phyloP scores from a whole-genome alignment of 2,888 invertebrate species.

The Pheosia gnoma region DNA sequence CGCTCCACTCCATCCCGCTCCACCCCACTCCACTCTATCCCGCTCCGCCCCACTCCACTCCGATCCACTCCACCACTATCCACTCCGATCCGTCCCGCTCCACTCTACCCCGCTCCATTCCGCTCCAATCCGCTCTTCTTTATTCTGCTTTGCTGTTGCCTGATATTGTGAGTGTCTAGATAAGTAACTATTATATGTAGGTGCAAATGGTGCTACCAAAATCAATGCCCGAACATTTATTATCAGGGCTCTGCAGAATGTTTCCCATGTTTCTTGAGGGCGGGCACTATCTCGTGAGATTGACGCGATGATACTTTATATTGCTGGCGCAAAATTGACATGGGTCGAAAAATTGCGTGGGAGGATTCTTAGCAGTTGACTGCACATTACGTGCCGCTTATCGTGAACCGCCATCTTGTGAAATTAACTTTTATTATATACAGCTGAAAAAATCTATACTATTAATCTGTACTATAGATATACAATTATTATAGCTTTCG shows the following conservation, averaged over 20 bases:
- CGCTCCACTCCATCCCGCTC: too few relatives aligned
- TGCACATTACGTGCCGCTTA: not conserved
- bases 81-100: too few relatives aligned
- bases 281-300: constrained; percentile 13
- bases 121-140: too few relatives aligned
- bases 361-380: not conserved
- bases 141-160: too few relatives aligned
- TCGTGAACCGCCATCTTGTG: not conserved
- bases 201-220: too few relatives aligned
- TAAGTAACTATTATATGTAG: too few relatives aligned
- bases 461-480: not conserved
- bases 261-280: constrained; percentile 12
- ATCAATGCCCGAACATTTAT: not conserved
- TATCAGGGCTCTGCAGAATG: not conserved
- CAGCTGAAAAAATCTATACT: not conserved
- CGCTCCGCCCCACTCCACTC: too few relatives aligned
- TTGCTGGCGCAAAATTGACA: constrained; percentile 21
- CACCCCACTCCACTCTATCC: too few relatives aligned
- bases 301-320: constrained; percentile 24
- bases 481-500: too few relatives aligned
- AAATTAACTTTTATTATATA: not conserved
- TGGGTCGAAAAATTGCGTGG: constrained; percentile 26
- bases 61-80: too few relatives aligned
- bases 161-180: too few relatives aligned
- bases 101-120: too few relatives aligned